phyloP scores from a whole-genome alignment of 2,888 invertebrate species.

The Axea sp. region DNA sequence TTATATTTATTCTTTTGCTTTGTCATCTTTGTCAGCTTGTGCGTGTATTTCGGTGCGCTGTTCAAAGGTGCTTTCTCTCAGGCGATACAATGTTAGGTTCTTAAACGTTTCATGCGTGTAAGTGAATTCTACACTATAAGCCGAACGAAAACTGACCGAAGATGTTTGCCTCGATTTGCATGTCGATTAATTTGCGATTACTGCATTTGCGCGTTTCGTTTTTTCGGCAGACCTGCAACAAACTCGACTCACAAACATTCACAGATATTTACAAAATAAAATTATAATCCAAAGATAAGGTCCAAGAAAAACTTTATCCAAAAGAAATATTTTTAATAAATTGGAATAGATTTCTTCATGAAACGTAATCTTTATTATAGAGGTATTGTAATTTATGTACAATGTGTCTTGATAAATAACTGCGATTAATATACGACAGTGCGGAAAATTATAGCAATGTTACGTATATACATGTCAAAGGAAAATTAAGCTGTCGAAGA shows the following conservation, averaged over 20 bases:
- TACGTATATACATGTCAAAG: constrained; percentile 41
- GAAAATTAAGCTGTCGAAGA: constrained; percentile 51
- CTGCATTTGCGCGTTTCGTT: constrained; percentile 4
- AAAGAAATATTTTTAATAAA: constrained; percentile 9
- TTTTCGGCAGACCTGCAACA: constrained; percentile 45
- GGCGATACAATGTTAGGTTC: constrained; percentile 48
- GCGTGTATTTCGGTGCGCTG: constrained; percentile 33
- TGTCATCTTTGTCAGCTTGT: constrained; percentile 16
- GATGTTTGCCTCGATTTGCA: constrained; percentile 40
- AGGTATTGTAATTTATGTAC: constrained; percentile 32
- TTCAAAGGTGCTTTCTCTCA: constrained; percentile 48
- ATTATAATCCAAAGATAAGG: not conserved
- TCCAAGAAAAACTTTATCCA: not conserved
- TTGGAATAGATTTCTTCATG: constrained; percentile 1
- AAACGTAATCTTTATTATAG: constrained; percentile 3
- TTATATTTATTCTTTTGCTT: constrained; percentile 16
- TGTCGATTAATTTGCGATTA: constrained; percentile 2
- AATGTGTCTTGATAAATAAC: constrained; percentile 29
- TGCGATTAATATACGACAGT: constrained; percentile 42
- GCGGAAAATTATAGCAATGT: constrained; percentile 32
- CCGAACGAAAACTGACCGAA: constrained; percentile 33
- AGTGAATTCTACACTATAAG: constrained; percentile 56
- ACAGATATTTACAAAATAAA: constrained; percentile 23
- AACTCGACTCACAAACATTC: constrained; percentile 42
- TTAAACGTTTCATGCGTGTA: constrained; percentile 52